Evolutionary conservation across 1,140 invertebrate species (phyloP).

Genomic region (Micrasema longulum): DNA sequence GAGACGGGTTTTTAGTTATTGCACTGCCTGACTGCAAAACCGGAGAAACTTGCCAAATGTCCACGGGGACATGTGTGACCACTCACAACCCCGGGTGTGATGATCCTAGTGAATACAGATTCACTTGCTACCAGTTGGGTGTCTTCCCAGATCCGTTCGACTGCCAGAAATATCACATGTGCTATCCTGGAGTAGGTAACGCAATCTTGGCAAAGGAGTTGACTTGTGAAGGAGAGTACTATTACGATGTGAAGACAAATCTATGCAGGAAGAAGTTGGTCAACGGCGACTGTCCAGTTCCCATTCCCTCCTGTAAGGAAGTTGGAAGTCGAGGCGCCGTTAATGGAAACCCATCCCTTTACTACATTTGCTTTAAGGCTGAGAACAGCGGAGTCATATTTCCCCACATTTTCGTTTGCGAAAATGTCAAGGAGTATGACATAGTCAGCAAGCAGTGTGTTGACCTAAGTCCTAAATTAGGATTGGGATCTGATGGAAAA

Average conservation of each 20-base stretch:
- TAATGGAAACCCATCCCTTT: constrained; percentile 24
- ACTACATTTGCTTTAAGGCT: constrained; percentile 40
- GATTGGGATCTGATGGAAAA: too few relatives aligned
- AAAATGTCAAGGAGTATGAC: not conserved
- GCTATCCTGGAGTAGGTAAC: constrained; percentile 52
- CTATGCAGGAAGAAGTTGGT: constrained; percentile 7
- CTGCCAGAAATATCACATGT: constrained; percentile 62
- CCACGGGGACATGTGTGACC: constrained; percentile 21
- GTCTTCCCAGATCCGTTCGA: constrained; percentile 62
- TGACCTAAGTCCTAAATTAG: not conserved
- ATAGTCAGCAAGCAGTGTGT: not conserved
- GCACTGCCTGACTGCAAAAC: not conserved
- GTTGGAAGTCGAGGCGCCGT: not conserved
- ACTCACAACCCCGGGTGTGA: constrained; percentile 26
- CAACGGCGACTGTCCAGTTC: constrained; percentile 8
- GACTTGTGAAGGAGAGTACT: constrained; percentile 10
- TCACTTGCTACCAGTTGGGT: constrained; percentile 50
- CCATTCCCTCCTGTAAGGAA: constrained; percentile 2
- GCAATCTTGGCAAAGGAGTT: not conserved
- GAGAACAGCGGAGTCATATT: not conserved
- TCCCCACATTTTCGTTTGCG: not conserved
- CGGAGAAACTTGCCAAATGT: constrained; percentile 18
- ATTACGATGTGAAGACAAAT: constrained; percentile 31
- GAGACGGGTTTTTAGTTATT: not conserved
- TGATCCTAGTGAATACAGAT: constrained; percentile 5